phyloP scores from a whole-genome alignment of 2,797 vertebrate species.

The Bradypodion ventrale region DNA sequence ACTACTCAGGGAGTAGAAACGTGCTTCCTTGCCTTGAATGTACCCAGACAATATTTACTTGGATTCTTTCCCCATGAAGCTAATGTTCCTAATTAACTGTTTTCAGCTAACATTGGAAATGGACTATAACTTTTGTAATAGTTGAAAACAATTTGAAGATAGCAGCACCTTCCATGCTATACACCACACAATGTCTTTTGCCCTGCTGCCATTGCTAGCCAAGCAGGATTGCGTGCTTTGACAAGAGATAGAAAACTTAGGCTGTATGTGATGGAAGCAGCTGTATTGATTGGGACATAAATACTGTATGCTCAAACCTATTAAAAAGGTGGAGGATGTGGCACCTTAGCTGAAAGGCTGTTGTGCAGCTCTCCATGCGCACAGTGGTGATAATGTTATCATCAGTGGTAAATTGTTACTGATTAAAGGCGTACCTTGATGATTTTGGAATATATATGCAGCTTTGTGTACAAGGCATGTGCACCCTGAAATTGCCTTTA shows the following conservation, averaged over 20 bases:
- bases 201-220: not conserved
- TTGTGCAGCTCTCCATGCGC: no score
- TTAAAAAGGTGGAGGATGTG: not conserved
- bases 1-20: not conserved
- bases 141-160: not conserved
- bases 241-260: not conserved
- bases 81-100: not conserved
- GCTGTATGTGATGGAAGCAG: not conserved
- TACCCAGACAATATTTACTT: not conserved
- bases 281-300: not conserved
- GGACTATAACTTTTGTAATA: not conserved
- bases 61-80: not conserved
- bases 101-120: not conserved
- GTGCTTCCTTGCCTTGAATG: not conserved
- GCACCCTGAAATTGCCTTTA: no score
- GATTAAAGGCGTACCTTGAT: no score
- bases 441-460: no score
- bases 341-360: no score
- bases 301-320: not conserved
- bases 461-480: no score
- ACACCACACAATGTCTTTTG: not conserved
- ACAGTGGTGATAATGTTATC: no score
- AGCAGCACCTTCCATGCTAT: not conserved
- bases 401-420: no score
- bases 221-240: not conserved